A percentile compares a stretch with the other conserved stretches of the same genome.
Conservation (phyloP, 2,888 invertebrate genomes). For the Synanthedon andrenaeformis region DNA sequence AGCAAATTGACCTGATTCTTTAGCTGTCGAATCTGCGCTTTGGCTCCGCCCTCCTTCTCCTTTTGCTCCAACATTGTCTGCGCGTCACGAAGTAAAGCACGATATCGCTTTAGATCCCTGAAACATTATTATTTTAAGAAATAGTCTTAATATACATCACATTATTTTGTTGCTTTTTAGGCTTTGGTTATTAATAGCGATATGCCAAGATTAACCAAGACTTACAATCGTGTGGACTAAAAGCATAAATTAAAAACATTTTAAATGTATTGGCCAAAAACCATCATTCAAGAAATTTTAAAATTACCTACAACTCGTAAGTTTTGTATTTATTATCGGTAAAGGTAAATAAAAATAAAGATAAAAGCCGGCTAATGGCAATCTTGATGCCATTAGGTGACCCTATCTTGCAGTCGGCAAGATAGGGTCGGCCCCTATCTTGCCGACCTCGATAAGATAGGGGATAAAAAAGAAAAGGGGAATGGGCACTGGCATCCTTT, state of each 20-base stretch:
- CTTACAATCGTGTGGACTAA: not conserved
- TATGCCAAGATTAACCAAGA: not conserved
- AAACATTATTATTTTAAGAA: conserved; percentile 3
- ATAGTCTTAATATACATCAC: too few relatives aligned
- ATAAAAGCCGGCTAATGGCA: too few relatives aligned
- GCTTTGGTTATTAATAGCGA: not conserved
- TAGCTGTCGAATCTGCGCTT: conserved; percentile 79
- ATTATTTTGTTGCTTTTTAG: not conserved
- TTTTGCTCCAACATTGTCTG: conserved; percentile 91
- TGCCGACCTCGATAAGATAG: too few relatives aligned
- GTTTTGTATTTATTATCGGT: too few relatives aligned
- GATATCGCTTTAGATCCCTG: conserved; percentile 88
- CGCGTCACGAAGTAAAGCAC: conserved; percentile 90
- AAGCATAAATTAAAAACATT: not conserved
- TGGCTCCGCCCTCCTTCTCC: conserved; percentile 87
- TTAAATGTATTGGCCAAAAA: not conserved
- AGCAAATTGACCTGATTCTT: conserved; percentile 73
- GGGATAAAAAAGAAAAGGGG: too few relatives aligned
- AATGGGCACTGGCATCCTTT: too few relatives aligned
- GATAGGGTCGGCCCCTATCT: too few relatives aligned
- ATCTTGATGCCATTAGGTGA: too few relatives aligned
- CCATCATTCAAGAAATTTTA: not conserved
- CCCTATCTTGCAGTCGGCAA: too few relatives aligned
- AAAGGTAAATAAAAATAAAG: too few relatives aligned
- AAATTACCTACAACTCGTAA: too few relatives aligned